Percentiles rank a stretch among this genome's conserved stretches.
Conservation (phyloP, 2,113 vertebrate species). For the Setophaga coronata region DNA sequence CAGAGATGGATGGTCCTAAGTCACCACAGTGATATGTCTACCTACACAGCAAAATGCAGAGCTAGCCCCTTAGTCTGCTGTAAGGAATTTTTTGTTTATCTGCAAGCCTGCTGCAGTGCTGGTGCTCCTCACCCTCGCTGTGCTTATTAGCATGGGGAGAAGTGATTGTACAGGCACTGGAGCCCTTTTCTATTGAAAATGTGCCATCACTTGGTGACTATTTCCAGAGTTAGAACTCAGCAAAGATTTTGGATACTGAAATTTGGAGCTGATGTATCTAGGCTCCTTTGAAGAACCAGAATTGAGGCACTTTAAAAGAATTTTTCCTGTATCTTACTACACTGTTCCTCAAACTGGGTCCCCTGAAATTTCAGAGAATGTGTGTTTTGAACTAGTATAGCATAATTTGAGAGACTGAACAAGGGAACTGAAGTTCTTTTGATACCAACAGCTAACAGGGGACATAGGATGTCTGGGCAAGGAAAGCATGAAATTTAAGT, state of each 20-base stretch:
- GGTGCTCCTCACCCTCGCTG: accelerated
- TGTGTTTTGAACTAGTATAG: neutral
- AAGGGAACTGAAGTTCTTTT: neutral
- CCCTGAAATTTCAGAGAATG: neutral
- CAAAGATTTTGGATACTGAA: neutral
- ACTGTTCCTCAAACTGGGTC: neutral
- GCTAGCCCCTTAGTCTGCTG: neutral
- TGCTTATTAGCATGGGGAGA: neutral
- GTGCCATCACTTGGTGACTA: neutral
- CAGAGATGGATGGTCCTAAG: neutral
- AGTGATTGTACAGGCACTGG: neutral
- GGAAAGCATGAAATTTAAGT: neutral
- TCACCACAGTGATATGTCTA: accelerated
- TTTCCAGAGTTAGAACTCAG: neutral
- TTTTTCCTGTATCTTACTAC: neutral
- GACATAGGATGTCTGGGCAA: neutral
- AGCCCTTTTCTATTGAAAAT: neutral
- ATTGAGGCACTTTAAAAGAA: neutral
- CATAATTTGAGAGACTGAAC: neutral
- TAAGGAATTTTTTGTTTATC: neutral
- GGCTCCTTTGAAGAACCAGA: neutral
- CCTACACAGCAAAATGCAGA: neutral
- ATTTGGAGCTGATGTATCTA: neutral
- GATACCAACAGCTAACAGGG: neutral
- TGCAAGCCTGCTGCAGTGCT: neutral